Evolutionary conservation across 2,888 invertebrate genomes (phyloP), one percentile per base, ranked within the genome.

Genomic region (Mayetiola destructor): DNA sequence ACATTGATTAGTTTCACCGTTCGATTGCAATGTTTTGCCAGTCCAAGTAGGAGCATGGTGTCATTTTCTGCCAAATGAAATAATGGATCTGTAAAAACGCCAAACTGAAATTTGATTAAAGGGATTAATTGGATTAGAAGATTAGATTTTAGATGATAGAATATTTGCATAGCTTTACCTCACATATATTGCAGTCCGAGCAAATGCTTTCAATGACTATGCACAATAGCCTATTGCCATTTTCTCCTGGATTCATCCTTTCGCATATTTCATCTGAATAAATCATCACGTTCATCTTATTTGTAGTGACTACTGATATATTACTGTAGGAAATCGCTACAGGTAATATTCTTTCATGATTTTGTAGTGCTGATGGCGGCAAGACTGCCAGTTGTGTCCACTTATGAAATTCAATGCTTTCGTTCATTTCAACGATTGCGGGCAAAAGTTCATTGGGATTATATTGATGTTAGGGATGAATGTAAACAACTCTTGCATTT

Each of bases 121-220:
- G 39, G 39, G n/a, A n/a, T n/a, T 18, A 40, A 40, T 40, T 40
- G 39, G 39, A 40, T 40, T 40, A 40, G 39, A 40, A 40, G 39
- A 40, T 40, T 40, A 40, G 39, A 40, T 40, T 40, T 40, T 40
- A 40, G 39, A 40, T 40, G 39, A 40, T 40, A 40, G 10, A 40
- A 42, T 42, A 42, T 42, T 10, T 42, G 42, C 42, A 42, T 42
- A 42, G 42, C 42, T 42, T 42, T 42, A 42, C 42, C 42, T 42
- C 42, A 42, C 42, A 42, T 42, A 42, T 42, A 42, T 42, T 42
- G 42, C 42, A 42, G 42, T 42, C 42, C 42, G 42, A 42, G 42
- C 42, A 42, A 42, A 42, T 42, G 42, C 42, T 42, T 42, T 42
- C 42, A 42, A 42, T 42, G 42, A 23, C 42, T 42, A 42, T 42